Evolutionary conservation across 2,113 vertebrate genomes (phyloP).

Genomic region (Motacilla alba): DNA sequence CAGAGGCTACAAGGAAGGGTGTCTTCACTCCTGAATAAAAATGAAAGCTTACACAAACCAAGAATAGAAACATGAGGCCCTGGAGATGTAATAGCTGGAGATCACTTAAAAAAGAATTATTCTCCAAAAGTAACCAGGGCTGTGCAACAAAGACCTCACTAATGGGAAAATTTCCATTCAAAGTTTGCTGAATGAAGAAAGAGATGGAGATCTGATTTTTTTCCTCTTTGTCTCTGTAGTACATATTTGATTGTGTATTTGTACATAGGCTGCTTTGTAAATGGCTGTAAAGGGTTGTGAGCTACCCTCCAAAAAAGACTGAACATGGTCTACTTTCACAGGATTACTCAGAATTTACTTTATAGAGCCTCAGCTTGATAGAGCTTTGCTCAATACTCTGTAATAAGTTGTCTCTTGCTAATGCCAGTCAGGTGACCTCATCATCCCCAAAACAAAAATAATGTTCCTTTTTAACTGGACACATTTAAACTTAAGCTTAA

Average conservation of each 20-base stretch:
- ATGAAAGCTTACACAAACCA: neutral
- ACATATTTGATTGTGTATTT: neutral
- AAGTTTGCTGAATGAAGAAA: neutral
- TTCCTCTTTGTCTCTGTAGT: neutral
- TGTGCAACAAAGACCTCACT: rapidly evolving
- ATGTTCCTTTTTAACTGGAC: neutral
- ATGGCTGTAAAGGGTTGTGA: rapidly evolving
- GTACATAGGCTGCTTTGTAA: neutral
- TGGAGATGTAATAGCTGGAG: neutral
- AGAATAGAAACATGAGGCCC: neutral
- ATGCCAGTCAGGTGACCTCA: neutral
- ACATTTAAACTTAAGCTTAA: neutral
- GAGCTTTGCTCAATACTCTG: neutral
- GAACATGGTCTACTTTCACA: neutral
- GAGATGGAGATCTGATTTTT: neutral
- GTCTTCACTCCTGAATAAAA: neutral
- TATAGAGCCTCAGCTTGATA: neutral
- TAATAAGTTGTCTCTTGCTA: neutral
- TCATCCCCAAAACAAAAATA: neutral
- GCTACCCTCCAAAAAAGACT: neutral
- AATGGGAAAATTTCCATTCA: neutral
- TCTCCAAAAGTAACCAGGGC: neutral
- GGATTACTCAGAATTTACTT: neutral
- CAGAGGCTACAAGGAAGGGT: neutral
- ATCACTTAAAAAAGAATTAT: neutral